Conservation (phyloP, 2,888 invertebrate species). For the Podotricha telesiphe region DNA sequence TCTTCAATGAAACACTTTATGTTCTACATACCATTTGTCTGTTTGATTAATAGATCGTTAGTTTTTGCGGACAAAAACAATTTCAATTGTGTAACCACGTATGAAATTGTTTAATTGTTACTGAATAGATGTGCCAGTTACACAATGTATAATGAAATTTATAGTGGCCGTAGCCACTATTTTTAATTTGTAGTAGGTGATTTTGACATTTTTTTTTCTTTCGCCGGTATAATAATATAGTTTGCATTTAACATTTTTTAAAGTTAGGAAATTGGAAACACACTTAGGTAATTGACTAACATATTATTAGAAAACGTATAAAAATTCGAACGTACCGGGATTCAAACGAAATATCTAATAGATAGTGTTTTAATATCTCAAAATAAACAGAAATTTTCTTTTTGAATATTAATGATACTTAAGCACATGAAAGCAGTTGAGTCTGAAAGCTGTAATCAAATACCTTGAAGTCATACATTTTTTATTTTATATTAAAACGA, state of each 20-base stretch:
- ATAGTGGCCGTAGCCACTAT: not conserved
- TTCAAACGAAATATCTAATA: too few species aligned
- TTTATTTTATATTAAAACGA: not conserved
- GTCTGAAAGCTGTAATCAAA: not conserved
- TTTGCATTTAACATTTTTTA: too few species aligned
- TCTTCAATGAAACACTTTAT: constrained; percentile 68
- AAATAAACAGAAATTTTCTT: too few species aligned
- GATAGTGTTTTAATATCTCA: too few species aligned
- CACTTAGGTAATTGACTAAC: too few species aligned
- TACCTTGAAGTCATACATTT: not conserved
- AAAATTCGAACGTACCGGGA: too few species aligned
- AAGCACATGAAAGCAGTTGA: not conserved
- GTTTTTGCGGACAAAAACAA: constrained; percentile 36
- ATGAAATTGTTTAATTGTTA: constrained; percentile 19
- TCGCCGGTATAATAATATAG: too few species aligned
- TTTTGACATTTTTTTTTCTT: too few species aligned
- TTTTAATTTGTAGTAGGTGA: too few species aligned
- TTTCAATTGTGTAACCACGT: constrained; percentile 9
- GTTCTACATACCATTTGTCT: constrained; percentile 35
- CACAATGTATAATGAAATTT: not conserved
- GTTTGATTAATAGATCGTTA: constrained; percentile 39
- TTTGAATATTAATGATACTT: not conserved
- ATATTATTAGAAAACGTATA: too few species aligned
- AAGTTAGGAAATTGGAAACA: too few species aligned
- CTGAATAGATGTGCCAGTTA: not conserved